Percentiles rank a stretch among this genome's conserved stretches.
Conservation (phyloP, 2,888 invertebrate species). For the Scaptomyza caliginosa region DNA sequence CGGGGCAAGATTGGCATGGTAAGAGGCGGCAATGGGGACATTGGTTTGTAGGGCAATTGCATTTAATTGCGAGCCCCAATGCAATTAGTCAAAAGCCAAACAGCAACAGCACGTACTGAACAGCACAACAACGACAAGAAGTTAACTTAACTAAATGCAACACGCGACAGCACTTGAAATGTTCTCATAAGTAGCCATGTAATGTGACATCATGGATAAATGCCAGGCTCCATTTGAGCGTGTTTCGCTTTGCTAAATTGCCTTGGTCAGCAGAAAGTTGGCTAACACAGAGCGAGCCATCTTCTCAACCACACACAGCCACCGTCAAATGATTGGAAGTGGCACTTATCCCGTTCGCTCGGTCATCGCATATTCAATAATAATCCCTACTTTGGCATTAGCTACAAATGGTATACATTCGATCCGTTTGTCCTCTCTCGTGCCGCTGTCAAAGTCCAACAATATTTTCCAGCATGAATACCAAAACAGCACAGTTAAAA, state of each 20-base stretch:
- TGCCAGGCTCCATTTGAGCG: not conserved
- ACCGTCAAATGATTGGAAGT: not conserved
- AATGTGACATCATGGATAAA: slow-evolving; percentile 53
- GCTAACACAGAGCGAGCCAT: not conserved
- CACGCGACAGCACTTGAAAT: slow-evolving; percentile 52
- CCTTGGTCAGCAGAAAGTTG: slow-evolving; percentile 35
- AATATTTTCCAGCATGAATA: slow-evolving; percentile 43
- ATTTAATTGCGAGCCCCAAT: slow-evolving; percentile 56
- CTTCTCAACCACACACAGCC: not conserved
- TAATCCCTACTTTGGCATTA: slow-evolving; percentile 50
- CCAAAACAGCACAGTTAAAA: slow-evolving; percentile 32
- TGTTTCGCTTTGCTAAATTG: slow-evolving; percentile 31
- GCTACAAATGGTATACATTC: slow-evolving; percentile 37
- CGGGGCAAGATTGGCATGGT: not conserved
- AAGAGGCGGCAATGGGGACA: not conserved
- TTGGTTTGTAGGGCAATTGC: slow-evolving; percentile 39
- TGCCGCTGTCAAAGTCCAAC: slow-evolving; percentile 31
- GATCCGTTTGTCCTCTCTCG: not conserved
- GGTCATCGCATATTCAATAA: slow-evolving; percentile 45
- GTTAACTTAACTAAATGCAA: slow-evolving; percentile 46
- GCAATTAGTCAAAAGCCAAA: slow-evolving; percentile 66
- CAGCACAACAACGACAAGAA: slow-evolving; percentile 17
- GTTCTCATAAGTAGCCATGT: slow-evolving; percentile 56
- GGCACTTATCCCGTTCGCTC: slow-evolving; percentile 24
- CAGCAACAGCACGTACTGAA: slow-evolving; percentile 11